A percentile compares a stretch with the other conserved stretches of the same genome.
phyloP scores from a whole-genome alignment of 2,888 invertebrate species.

The Netelia inedita region DNA sequence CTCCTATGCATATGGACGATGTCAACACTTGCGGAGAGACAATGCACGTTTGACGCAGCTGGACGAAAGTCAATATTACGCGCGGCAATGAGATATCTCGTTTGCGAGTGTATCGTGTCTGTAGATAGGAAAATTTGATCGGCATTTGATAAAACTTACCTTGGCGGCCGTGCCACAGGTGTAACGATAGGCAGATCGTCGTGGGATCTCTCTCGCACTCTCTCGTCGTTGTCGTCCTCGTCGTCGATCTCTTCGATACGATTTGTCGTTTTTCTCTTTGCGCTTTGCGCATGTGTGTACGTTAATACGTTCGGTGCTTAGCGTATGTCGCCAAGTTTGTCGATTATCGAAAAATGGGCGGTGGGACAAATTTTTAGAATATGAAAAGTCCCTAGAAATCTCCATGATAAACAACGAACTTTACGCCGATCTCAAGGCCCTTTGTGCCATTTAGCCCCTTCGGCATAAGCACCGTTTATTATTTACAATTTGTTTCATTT shows the following conservation, averaged over 20 bases:
- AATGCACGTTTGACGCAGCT: slow-evolving; percentile 42
- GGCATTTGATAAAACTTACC: slow-evolving; percentile 50
- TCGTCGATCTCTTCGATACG: slow-evolving; percentile 61
- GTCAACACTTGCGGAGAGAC: slow-evolving; percentile 30
- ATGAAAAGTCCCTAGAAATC: too few relatives aligned
- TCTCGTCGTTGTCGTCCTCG: slow-evolving; percentile 49
- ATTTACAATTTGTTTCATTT: too few relatives aligned
- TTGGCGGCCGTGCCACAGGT: slow-evolving; percentile 76
- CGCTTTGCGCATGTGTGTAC: slow-evolving; percentile 3
- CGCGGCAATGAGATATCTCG: not conserved
- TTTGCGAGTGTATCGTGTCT: not conserved
- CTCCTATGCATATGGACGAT: slow-evolving; percentile 11
- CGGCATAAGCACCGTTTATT: too few relatives aligned
- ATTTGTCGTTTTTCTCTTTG: slow-evolving; percentile 65
- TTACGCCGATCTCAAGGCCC: too few relatives aligned
- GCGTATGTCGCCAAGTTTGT: slow-evolving; percentile 8
- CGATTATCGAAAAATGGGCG: slow-evolving; percentile 17
- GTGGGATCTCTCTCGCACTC: slow-evolving; percentile 61
- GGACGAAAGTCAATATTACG: not conserved
- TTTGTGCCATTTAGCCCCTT: too few relatives aligned
- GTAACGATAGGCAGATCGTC: slow-evolving; percentile 77
- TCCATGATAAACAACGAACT: too few relatives aligned
- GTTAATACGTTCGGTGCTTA: slow-evolving; percentile 29
- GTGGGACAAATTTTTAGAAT: too few relatives aligned
- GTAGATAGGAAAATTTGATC: not conserved